Percentiles rank a stretch among this genome's conserved stretches.
phyloP scores from a whole-genome alignment of 2,113 vertebrate genomes.

The Pogona vitticeps region DNA sequence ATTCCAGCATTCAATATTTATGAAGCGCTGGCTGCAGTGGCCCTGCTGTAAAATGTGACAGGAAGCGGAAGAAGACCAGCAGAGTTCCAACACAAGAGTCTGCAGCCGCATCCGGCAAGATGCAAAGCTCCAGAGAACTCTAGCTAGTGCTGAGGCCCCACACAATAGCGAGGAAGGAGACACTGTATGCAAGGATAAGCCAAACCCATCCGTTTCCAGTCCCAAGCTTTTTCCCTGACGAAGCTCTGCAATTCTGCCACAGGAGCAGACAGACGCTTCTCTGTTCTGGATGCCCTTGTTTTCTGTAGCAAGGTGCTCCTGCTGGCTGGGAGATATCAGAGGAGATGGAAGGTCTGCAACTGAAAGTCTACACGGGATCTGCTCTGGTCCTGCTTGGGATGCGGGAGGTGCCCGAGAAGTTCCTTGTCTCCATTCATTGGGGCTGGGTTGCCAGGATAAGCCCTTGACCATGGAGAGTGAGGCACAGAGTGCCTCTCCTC shows the following conservation, averaged over 20 bases:
- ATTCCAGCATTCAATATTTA: not conserved
- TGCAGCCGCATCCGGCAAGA: not conserved
- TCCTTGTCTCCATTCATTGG: too few species aligned
- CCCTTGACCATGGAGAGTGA: too few species aligned
- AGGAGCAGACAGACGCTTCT: not conserved
- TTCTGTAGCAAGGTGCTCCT: too few species aligned
- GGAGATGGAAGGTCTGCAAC: too few species aligned
- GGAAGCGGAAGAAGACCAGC: not conserved
- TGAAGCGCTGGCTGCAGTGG: fast-evolving
- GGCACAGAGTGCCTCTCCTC: too few species aligned
- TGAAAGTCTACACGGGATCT: not conserved
- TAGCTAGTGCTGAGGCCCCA: not conserved
- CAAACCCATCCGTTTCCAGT: not conserved
- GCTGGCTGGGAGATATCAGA: too few species aligned
- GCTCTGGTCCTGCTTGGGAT: not conserved
- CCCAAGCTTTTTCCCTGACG: not conserved
- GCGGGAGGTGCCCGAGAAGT: too few species aligned
- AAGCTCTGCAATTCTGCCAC: not conserved
- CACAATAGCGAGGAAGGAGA: not conserved
- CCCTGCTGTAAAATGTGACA: not conserved
- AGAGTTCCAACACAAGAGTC: too few species aligned
- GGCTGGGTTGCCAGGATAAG: too few species aligned
- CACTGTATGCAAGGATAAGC: not conserved
- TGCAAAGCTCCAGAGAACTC: not conserved
- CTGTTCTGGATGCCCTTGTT: too few species aligned